These are phyloP conservation scores for Rhodophaea formosa DNA, from an alignment of 2,888 invertebrate species.

Conservation along the genomic window DNA sequence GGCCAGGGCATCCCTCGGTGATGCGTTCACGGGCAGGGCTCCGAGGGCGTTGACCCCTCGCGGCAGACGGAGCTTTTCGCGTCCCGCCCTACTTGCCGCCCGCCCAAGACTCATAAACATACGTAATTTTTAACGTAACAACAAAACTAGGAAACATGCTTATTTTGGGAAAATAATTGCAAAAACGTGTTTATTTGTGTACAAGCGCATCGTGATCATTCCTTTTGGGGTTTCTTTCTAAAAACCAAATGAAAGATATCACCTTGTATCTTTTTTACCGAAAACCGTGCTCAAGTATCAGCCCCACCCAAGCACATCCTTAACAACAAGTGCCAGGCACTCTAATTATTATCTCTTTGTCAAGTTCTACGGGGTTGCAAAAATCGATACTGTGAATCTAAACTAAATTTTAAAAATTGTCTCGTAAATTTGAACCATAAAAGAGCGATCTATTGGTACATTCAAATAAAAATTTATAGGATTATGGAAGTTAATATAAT, in stretches of 20 bases:
- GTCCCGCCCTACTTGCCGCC: slow-evolving; percentile 75
- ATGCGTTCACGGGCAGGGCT: slow-evolving; percentile 76
- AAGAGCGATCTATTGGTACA: too few species aligned
- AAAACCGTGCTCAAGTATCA: slow-evolving; percentile 55
- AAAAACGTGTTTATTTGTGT: neutral
- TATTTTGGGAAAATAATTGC: neutral
- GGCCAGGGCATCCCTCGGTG: slow-evolving; percentile 57
- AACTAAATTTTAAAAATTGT: neutral
- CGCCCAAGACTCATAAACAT: slow-evolving; percentile 55
- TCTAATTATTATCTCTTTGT: slow-evolving; percentile 26
- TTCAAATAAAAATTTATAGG: too few species aligned
- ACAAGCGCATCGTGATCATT: neutral
- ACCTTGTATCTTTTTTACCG: slow-evolving; percentile 31
- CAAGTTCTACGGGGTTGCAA: slow-evolving; percentile 14
- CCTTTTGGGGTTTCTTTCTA: neutral
- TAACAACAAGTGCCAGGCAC: slow-evolving; percentile 24
- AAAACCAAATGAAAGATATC: slow-evolving; percentile 26
- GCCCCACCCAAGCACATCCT: slow-evolving; percentile 31
- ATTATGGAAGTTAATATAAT: too few species aligned
- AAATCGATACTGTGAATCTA: neutral
- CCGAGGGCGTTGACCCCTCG: slow-evolving; percentile 68
- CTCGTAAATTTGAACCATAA: slow-evolving; percentile 1
- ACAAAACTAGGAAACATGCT: neutral
- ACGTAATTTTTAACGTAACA: slow-evolving; percentile 29
- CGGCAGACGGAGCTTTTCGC: slow-evolving; percentile 72